phyloP scores from a whole-genome alignment of 2,113 vertebrate species.

The Nettapus auritus region DNA sequence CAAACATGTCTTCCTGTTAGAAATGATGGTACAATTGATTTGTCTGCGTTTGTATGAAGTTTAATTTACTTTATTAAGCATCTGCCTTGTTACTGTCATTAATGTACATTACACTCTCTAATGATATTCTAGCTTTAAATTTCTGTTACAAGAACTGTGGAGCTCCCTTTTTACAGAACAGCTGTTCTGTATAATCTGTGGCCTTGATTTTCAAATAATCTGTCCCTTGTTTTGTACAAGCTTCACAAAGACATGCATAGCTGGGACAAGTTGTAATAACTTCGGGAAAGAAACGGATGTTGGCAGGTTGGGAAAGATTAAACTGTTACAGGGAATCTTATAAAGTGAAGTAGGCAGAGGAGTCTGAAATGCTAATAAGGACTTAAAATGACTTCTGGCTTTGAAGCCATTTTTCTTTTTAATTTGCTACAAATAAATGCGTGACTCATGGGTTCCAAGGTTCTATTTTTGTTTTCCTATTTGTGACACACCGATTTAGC shows the following conservation, averaged over 20 bases:
- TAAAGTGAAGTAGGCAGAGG: not conserved
- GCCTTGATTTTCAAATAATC: not conserved
- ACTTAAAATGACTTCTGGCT: slow-evolving; percentile 1
- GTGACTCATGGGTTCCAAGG: not conserved
- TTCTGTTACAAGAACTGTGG: not conserved
- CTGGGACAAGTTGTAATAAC: not conserved
- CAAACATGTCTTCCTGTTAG: not conserved
- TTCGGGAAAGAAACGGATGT: not conserved
- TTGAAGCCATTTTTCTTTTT: not conserved
- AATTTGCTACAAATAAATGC: not conserved
- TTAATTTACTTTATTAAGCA: not conserved
- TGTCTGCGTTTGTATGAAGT: not conserved
- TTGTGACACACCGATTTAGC: not conserved
- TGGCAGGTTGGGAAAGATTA: not conserved
- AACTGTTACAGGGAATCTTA: not conserved
- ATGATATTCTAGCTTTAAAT: not conserved
- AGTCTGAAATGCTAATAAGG: slow-evolving; percentile 25
- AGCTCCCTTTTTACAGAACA: not conserved
- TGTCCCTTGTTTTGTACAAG: not conserved
- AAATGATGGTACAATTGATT: not conserved
- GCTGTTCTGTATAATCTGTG: not conserved
- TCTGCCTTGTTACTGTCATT: not conserved
- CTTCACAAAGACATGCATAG: not conserved
- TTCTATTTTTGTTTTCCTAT: not conserved
- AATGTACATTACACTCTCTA: accelerated